Conservation (phyloP, 2,797 vertebrate genomes). For the Amazonetta brasiliensis region DNA sequence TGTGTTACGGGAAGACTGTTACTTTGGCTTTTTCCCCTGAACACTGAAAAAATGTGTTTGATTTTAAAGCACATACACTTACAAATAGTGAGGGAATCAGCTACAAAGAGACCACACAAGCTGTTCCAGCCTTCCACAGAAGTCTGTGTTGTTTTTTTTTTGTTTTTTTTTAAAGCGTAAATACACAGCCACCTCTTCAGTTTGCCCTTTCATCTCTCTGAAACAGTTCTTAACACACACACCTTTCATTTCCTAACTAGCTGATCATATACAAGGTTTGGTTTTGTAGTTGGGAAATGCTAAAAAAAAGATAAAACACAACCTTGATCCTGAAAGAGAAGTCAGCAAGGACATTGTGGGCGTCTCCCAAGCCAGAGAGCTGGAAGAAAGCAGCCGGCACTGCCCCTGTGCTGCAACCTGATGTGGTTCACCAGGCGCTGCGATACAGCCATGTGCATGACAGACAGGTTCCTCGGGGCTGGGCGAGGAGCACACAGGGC, state of each 20-base stretch:
- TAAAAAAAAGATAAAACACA: constrained; percentile 41
- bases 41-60: constrained; percentile 13
- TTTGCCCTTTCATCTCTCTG: constrained; percentile 58
- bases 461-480: constrained; percentile 51
- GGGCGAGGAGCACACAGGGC: constrained; percentile 1
- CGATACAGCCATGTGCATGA: constrained; percentile 71
- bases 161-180: background rate
- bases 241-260: constrained; percentile 29
- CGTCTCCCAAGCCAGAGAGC: constrained; percentile 58
- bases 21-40: constrained; percentile 9
- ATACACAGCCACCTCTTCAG: constrained; percentile 61
- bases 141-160: background rate
- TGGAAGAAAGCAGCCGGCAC: constrained; percentile 62
- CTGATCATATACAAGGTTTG: constrained; percentile 43
- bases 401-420: constrained; percentile 80
- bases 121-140: constrained; percentile 47
- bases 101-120: constrained; percentile 67
- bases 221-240: constrained; percentile 24
- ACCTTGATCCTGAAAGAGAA: constrained; percentile 55
- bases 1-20: background rate
- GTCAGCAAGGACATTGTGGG: constrained; percentile 37
- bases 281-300: constrained; percentile 10
- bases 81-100: constrained; percentile 34
- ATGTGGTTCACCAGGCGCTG: constrained; percentile 68
- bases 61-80: constrained; percentile 55